phyloP scores from a whole-genome alignment of 2,113 vertebrate genomes.

The Rafetus swinhoei region DNA sequence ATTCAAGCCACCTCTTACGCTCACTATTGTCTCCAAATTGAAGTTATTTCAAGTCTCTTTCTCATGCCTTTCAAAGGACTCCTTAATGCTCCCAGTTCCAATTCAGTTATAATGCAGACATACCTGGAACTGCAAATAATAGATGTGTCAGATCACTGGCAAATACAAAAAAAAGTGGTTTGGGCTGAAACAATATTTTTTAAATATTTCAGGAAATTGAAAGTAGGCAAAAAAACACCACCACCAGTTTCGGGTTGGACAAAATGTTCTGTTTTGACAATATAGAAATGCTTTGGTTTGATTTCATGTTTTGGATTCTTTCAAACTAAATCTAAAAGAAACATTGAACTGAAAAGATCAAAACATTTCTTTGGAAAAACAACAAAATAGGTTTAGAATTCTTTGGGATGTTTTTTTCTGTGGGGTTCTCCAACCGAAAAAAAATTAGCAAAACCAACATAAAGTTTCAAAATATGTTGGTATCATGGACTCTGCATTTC shows the following conservation, averaged over 20 bases:
- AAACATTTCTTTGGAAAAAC: not conserved
- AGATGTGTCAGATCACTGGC: not conserved
- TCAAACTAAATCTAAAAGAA: not conserved
- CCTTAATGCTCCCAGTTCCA: not conserved
- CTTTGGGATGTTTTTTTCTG: not conserved
- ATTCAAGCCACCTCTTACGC: slow-evolving; percentile 23
- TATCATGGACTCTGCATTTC: not conserved
- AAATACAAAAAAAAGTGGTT: not conserved
- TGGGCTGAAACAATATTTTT: not conserved
- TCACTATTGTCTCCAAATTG: not conserved
- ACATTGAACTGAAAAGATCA: not conserved
- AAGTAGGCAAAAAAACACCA: not conserved
- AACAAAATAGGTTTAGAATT: not conserved
- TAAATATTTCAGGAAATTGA: not conserved
- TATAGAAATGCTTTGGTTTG: not conserved
- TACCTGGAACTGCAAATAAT: not conserved
- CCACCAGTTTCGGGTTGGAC: not conserved
- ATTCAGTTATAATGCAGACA: not conserved
- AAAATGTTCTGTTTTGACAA: not conserved
- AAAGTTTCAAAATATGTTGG: not conserved
- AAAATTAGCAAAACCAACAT: not conserved
- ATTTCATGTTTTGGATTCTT: not conserved
- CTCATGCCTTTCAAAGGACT: not conserved
- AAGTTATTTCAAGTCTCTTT: slow-evolving; percentile 23
- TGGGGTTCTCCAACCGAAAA: not conserved